These are phyloP conservation scores for Melanotaenia maccullochi DNA, from an alignment of 2,797 vertebrate species.

Conservation along the genomic window DNA sequence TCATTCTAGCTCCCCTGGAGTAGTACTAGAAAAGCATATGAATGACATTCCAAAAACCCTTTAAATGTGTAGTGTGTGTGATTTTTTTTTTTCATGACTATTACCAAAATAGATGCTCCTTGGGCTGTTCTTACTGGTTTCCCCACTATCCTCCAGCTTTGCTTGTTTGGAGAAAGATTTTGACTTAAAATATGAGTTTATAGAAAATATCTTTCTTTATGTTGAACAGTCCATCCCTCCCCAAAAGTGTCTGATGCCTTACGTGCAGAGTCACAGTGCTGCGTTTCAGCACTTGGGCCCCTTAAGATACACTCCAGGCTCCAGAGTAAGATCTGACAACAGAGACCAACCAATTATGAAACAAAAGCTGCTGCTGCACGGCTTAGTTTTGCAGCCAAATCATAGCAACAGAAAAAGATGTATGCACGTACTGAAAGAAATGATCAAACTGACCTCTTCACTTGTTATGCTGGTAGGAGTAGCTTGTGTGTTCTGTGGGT, in stretches of 20 bases:
- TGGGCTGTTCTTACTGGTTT: constrained; percentile 56
- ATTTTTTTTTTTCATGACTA: constrained; percentile 37
- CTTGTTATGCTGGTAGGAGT: constrained; percentile 94
- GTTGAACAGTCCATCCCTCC: constrained; percentile 61
- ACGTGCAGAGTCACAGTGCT: constrained; percentile 29
- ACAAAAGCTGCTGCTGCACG: neutral
- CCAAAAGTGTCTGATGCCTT: constrained; percentile 36
- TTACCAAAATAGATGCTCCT: constrained; percentile 82
- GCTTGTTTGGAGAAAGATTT: constrained; percentile 62
- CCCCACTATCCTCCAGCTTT: constrained; percentile 60
- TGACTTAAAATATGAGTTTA: constrained; percentile 67
- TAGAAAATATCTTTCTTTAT: constrained; percentile 67
- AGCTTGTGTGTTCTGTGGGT: constrained; percentile 89
- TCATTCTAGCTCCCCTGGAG: constrained; percentile 64
- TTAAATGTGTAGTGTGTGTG: constrained; percentile 47
- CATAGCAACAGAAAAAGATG: neutral
- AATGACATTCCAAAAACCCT: constrained; percentile 49
- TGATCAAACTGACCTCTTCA: constrained; percentile 78
- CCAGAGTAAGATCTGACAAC: constrained; percentile 54
- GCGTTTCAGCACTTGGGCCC: constrained; percentile 36
- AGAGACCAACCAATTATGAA: constrained; percentile 36
- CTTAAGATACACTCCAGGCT: constrained; percentile 38
- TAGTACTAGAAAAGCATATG: constrained; percentile 56
- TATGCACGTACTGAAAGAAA: neutral
- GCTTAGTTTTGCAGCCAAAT: neutral